Conservation (phyloP, 2,113 vertebrate genomes). For the Tauraco erythrolophus region DNA sequence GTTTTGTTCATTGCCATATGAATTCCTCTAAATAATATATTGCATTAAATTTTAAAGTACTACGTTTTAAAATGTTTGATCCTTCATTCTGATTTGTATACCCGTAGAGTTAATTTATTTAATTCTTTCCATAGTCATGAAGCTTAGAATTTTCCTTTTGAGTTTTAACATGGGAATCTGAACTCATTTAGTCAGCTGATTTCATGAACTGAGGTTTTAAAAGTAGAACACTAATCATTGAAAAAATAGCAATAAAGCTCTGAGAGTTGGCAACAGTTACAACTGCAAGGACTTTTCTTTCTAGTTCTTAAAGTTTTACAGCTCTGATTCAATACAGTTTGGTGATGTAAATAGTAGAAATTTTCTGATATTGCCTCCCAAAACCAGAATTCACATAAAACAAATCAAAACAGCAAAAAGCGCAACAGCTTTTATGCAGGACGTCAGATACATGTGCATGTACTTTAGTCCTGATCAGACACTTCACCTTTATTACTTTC, state of each 20-base stretch:
- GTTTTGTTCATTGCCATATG: background rate
- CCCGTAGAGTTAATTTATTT: background rate
- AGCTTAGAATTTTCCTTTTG: background rate
- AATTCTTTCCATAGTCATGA: background rate
- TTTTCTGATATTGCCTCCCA: background rate
- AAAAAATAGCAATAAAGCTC: background rate
- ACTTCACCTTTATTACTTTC: background rate
- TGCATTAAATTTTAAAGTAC: background rate
- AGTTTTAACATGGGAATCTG: background rate
- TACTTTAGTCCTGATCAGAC: background rate
- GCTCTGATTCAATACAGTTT: background rate
- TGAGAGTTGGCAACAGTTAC: background rate
- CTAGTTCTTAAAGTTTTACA: background rate
- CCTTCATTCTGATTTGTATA: background rate
- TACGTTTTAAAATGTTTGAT: background rate
- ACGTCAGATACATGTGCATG: accelerated
- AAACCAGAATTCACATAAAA: background rate
- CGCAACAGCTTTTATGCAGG: background rate
- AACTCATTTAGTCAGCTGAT: background rate
- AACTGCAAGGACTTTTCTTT: background rate
- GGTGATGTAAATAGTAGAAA: background rate
- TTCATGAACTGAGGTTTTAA: background rate
- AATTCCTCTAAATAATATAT: background rate
- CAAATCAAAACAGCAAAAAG: background rate
- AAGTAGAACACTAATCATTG: background rate